Conservation (phyloP, 1,140 invertebrate genomes). For the Lineus longissimus region DNA sequence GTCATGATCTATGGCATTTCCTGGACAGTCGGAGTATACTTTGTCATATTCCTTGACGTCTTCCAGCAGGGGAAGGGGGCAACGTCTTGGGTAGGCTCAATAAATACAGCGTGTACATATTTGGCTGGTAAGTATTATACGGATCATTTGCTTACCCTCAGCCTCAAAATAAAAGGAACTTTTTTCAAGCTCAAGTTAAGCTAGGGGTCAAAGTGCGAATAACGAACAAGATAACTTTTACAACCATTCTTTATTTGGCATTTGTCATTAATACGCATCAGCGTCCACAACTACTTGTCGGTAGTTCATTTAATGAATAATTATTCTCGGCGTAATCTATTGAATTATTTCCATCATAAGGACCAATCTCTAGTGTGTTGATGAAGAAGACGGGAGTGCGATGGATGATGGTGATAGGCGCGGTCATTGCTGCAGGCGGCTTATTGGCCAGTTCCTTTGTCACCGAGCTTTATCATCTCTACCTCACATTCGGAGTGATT, state of each 20-base stretch:
- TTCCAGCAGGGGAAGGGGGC: conserved; percentile 80
- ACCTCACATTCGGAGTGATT: conserved; percentile 76
- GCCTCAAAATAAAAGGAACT: too few species aligned
- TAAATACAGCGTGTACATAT: conserved; percentile 50
- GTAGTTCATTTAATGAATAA: too few species aligned
- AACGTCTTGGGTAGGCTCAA: conserved; percentile 84
- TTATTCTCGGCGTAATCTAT: too few species aligned
- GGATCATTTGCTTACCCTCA: conserved; percentile 62
- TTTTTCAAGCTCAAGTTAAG: too few species aligned
- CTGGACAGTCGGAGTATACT: conserved; percentile 89
- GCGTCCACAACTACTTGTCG: too few species aligned
- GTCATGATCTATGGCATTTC: conserved; percentile 84
- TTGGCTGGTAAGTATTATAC: conserved; percentile 5
- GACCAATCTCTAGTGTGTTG: conserved; percentile 81
- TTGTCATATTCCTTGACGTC: conserved; percentile 80
- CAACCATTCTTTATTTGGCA: too few species aligned
- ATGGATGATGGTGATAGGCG: conserved; percentile 67
- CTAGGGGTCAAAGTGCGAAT: too few species aligned
- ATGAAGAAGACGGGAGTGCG: conserved; percentile 77
- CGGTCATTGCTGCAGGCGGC: conserved; percentile 66
- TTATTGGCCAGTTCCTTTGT: conserved; percentile 70
- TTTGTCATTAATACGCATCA: too few species aligned
- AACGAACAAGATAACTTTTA: too few species aligned
- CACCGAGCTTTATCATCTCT: conserved; percentile 57
- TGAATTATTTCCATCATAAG: too few species aligned